Evolutionary conservation across 2,113 vertebrate species (phyloP).

Genomic region (Pontoporia blainvillei): DNA sequence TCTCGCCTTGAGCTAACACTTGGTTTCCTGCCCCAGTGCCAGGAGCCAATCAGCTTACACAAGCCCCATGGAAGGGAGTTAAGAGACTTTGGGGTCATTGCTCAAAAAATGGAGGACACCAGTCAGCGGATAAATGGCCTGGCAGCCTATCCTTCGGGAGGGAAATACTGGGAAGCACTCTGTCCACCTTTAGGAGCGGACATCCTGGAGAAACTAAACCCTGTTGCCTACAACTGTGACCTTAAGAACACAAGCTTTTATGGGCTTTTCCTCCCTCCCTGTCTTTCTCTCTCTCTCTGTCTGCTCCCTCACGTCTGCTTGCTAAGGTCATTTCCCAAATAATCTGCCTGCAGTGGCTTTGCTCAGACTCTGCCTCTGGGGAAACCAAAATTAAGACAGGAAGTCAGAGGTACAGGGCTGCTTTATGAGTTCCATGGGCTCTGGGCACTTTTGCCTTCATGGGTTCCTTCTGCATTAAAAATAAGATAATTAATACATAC

Average conservation of each 20-base stretch:
- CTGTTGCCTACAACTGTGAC: neutral
- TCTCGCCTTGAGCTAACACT: neutral
- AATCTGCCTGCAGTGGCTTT: neutral
- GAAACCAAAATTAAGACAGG: conserved; percentile 10
- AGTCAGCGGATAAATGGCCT: neutral
- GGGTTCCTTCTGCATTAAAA: neutral
- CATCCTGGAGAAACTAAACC: neutral
- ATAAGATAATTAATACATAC: neutral
- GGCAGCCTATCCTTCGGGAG: neutral
- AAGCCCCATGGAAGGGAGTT: neutral
- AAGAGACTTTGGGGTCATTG: neutral
- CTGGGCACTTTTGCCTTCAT: neutral
- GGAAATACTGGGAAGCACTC: neutral
- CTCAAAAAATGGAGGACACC: neutral
- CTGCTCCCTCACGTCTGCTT: neutral
- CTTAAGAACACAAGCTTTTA: neutral
- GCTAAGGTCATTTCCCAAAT: neutral
- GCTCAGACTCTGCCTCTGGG: neutral
- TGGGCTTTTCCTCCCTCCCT: neutral
- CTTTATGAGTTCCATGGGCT: neutral
- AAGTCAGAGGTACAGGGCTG: neutral
- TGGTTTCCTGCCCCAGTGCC: neutral
- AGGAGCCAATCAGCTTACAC: neutral
- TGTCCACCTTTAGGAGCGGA: neutral
- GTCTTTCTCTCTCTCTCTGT: neutral